Evolutionary conservation across 1,140 invertebrate species (phyloP), one percentile per base, ranked within the genome.

Genomic region (Penaeus indicus): DNA sequence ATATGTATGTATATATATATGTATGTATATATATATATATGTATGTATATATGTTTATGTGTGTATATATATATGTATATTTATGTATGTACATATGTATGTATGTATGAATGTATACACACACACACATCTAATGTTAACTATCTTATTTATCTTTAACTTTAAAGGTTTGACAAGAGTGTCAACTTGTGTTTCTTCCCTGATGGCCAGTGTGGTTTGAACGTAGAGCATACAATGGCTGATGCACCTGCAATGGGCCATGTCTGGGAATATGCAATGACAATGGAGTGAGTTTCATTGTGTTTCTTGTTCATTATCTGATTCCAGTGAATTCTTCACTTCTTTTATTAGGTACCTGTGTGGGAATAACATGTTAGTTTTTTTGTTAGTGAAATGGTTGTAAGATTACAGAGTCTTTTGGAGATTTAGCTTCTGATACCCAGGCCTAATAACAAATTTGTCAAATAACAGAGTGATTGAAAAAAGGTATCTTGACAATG

Each of bases 121-220:
- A 25, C 22, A 81, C 54, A 61, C 61, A 13, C 54, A n/a, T n/a
- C 82, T 19, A 0, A 94, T 94, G 18, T 96, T 97, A 92, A 96
- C 98, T 92, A 94, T 27, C 99, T 96, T 93, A 97, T 97, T 13
- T 94, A 95, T 86, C 94, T 95, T 84, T 0, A 27, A 38, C 63
- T 21, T 61, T 60, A 11, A 38, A 89, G 90, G 92, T 92, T 91
- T 90, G 94, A 94, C 91, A 94, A 94, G 89, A 93, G 92, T 75
- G 88, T 93, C 64, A 94, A 93, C 88, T 25, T 94, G 19, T 86
- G 94, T 19, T 91, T 93, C 54, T 94, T 94, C 90, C 91, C 92
- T 63, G 93, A 94, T 91, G 94, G 93, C 42, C 91, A 92, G 84
- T 92, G 93, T 89, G 94, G 94, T 78, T 83, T 94, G n/a, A 95